Evolutionary conservation across 2,797 vertebrate genomes (phyloP), one percentile per base, ranked within the genome.

Genomic region (Silurus lanzhouensis): DNA sequence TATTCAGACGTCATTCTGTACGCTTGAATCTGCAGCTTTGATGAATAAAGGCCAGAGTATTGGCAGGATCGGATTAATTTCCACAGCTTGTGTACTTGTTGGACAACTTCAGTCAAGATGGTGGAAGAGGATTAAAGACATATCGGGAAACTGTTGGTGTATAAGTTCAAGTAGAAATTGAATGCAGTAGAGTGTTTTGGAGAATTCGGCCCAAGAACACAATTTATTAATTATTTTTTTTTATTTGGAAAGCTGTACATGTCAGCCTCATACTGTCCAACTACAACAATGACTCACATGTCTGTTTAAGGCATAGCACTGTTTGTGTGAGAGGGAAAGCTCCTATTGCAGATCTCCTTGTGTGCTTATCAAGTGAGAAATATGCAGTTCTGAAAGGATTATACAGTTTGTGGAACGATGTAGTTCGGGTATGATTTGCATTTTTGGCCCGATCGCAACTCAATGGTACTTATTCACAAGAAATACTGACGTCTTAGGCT

Each of bases 11-110:
- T 81, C 79, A 31, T 64, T 66, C 8, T 52, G 61, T 27, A 81
- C 46, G 3, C 44, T 80, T 0, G 19, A 66, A 48, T 80, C 78
- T 48, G 46, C 63, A 3, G 78, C 63, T 81, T 55, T 67, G 13
- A 64, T 12, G 46, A 67, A 27, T 81, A 52, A 66, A 80, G 44
- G n/a, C 27, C 15, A 8, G 46, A 17, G 46, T 27, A 52, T 13
- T 67, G 63, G 63, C 25, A 55, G 79, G 48, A 81, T 55, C 20
- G 79, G 64, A 68, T 68, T 57, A 0, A 20, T 81, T 68, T 68
- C n/a, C 64, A 67, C 46, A 31, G 79, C 79, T 55, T 31, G 15
- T 64, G 61, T 66, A 48, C 44, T 64, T 80, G 60, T 52, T 31
- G 46, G 17, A 31, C 25, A 31, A 25, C 15, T 63, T 38, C 27